Conservation (phyloP, 2,797 vertebrate genomes). For the Xerus rutilus region DNA sequence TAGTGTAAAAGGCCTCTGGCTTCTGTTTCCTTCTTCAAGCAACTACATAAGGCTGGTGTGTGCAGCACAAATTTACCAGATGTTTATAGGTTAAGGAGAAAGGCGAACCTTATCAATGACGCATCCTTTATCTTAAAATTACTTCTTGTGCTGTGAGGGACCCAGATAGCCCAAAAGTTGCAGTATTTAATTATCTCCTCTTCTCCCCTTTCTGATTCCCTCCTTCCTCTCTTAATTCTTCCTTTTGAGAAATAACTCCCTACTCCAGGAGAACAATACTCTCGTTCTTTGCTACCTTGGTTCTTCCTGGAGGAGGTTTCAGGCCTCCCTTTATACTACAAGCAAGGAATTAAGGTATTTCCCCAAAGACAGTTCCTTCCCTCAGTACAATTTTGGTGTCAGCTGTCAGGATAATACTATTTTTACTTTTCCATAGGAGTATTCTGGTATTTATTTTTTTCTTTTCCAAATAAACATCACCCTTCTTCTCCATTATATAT, state of each 20-base stretch:
- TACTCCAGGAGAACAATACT: neutral
- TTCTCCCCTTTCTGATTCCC: neutral
- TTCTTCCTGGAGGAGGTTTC: neutral
- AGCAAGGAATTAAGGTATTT: neutral
- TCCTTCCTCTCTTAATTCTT: neutral
- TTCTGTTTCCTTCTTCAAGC: neutral
- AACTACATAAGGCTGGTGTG: neutral
- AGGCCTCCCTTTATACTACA: neutral
- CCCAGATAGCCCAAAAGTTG: neutral
- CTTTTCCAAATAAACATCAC: neutral
- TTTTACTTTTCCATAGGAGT: neutral
- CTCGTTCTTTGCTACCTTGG: neutral
- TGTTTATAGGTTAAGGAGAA: neutral
- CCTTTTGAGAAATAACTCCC: neutral
- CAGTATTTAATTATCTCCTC: neutral
- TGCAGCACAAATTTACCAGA: neutral
- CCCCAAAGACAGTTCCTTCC: neutral
- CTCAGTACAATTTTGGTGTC: neutral
- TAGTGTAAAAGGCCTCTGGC: neutral
- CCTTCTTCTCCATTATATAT: neutral
- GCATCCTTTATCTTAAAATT: neutral
- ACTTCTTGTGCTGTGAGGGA: neutral
- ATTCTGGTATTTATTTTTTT: conserved; percentile 5
- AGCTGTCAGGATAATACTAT: neutral
- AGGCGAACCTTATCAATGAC: neutral